Conservation (phyloP, 1,140 invertebrate genomes). For the Achatina immaculata region DNA sequence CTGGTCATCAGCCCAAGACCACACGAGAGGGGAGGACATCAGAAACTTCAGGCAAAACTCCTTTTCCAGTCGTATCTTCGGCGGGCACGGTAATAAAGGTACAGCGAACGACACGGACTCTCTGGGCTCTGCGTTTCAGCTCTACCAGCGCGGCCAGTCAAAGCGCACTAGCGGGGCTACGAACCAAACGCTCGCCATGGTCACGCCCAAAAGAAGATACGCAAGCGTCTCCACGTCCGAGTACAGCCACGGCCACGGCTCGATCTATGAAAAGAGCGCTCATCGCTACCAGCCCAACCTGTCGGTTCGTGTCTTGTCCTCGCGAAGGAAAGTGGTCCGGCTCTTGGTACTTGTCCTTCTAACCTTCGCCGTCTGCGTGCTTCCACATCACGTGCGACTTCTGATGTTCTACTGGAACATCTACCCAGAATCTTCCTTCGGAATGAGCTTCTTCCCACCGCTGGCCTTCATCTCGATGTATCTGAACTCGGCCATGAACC, state of each 20-base stretch:
- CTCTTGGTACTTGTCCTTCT: constrained; percentile 86
- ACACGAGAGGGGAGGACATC: neutral
- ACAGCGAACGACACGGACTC: neutral
- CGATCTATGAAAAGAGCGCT: constrained; percentile 76
- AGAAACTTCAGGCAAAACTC: neutral
- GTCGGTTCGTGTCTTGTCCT: constrained; percentile 53
- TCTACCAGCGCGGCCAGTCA: neutral
- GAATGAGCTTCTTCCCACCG: constrained; percentile 83
- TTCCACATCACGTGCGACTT: constrained; percentile 86
- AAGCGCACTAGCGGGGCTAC: neutral
- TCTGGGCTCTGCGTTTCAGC: neutral
- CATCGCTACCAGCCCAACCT: constrained; percentile 67
- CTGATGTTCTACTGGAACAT: constrained; percentile 77
- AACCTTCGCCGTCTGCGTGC: constrained; percentile 86
- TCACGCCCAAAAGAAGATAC: neutral
- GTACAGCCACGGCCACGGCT: constrained; percentile 35
- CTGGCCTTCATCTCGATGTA: constrained; percentile 79
- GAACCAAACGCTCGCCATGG: neutral
- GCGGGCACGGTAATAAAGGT: neutral
- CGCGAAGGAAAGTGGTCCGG: constrained; percentile 73
- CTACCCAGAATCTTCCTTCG: constrained; percentile 73
- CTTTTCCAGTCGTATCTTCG: neutral
- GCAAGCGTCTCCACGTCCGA: neutral
- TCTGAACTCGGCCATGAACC: constrained; percentile 86
- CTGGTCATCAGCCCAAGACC: neutral